phyloP scores from a whole-genome alignment of 2,797 vertebrate genomes.

The Pangasius krempfi region DNA sequence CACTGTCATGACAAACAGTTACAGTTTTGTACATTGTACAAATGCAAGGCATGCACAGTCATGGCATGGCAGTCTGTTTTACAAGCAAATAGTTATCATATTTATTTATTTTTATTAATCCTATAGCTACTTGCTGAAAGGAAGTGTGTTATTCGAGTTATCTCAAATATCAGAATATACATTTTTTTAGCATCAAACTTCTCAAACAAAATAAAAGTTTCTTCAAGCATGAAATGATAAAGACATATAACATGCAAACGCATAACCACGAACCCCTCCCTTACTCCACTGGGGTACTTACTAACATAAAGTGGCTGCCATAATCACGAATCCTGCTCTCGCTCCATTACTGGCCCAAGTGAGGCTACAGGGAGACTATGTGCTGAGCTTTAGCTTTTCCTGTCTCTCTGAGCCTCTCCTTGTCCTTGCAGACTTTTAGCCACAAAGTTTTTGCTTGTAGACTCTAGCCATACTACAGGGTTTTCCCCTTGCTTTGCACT shows the following conservation, averaged over 20 bases:
- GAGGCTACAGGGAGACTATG: slow-evolving; percentile 25
- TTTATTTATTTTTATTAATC: background rate
- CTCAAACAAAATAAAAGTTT: background rate
- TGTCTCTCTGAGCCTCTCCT: slow-evolving; percentile 27
- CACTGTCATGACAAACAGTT: background rate
- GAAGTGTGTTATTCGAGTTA: background rate
- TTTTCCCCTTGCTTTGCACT: slow-evolving; percentile 45
- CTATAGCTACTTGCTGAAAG: background rate
- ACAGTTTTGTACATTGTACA: background rate
- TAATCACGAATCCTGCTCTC: slow-evolving; percentile 39
- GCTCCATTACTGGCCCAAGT: slow-evolving; percentile 19
- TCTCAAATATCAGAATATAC: background rate
- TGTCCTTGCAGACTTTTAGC: slow-evolving; percentile 18
- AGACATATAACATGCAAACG: slow-evolving; percentile 26
- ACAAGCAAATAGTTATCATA: background rate
- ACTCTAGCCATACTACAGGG: slow-evolving; percentile 20
- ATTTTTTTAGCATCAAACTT: background rate
- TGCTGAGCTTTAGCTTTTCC: slow-evolving; percentile 33
- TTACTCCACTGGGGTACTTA: slow-evolving; percentile 53
- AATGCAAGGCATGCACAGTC: background rate
- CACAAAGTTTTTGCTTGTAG: slow-evolving; percentile 36
- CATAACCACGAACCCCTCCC: slow-evolving; percentile 38
- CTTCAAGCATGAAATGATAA: background rate
- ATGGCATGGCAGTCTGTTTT: background rate
- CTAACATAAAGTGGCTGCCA: slow-evolving; percentile 46